Evolutionary conservation across 2,888 invertebrate species (phyloP), one percentile per base, ranked within the genome.

Genomic region (Sarcophaga variegata): DNA sequence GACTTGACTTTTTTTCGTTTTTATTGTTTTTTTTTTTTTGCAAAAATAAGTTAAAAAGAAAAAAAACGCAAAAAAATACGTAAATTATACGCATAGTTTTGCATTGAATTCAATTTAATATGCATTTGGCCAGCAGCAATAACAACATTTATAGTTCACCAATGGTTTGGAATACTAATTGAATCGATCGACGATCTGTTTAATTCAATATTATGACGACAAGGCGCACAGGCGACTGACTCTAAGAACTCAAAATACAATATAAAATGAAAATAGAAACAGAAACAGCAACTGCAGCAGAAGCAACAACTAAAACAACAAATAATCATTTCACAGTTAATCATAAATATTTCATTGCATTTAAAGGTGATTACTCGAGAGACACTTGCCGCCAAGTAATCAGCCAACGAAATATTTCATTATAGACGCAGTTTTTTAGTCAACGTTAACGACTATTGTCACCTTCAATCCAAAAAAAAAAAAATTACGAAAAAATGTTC

Each of bases 361-460:
- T 91, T 90, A 92, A 91, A 92, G 91, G 90, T 91, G 89, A 90
- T 91, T 88, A 91, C 91, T 91, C 90, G 47, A 78, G 77, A 91
- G 92, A 90, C 91, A 91, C 17, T 54, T 54, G 54, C 54, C 54
- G 54, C 54, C 54, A 54, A 54, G 90, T 89, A 47, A 76, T 20
- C 54, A 59, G 76, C 66, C 76, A 77, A 71, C 64, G 25, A 66
- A 77, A 69, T 20, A 12, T 45, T 47, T 22, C n/a, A 67, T 60
- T 27, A 67, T 37, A 79, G 20, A 60, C 63, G 47, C 60, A 79
- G 45, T 67, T 37, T 37, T 37, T 37, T 37, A 37, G 37, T 37
- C 37, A 37, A 37, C 37, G 8, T 1, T 37, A 37, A 37, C 10
- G 37, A 37, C 89, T 54, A 17, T 54, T 71, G 49, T 85, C 82